Conservation (phyloP, 2,888 invertebrate genomes). For the Auanema sp. region DNA sequence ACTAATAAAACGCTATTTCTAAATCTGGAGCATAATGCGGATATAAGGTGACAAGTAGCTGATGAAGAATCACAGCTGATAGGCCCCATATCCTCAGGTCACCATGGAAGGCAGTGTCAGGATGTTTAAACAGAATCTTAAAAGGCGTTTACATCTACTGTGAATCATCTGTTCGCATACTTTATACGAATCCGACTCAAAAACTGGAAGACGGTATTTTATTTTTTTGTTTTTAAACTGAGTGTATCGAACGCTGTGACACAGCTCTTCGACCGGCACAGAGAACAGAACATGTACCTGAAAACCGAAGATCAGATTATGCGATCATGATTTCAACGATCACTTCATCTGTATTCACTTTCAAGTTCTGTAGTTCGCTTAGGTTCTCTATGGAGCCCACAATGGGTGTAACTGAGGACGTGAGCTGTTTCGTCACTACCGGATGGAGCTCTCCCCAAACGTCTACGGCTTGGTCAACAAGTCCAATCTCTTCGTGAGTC, state of each 20-base stretch:
- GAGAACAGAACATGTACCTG: slow-evolving; percentile 42
- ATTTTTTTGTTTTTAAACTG: slow-evolving; percentile 31
- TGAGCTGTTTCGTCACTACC: slow-evolving; percentile 31
- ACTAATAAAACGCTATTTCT: slow-evolving; percentile 7
- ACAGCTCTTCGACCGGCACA: slow-evolving; percentile 43
- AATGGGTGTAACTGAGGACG: slow-evolving; percentile 38
- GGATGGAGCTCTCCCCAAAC: slow-evolving; percentile 44
- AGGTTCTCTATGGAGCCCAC: slow-evolving; percentile 32
- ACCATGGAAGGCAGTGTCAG: not conserved
- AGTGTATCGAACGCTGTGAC: slow-evolving; percentile 30
- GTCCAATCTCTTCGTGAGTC: slow-evolving; percentile 51
- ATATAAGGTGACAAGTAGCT: slow-evolving; percentile 33
- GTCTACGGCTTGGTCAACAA: slow-evolving; percentile 30
- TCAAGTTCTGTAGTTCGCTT: slow-evolving; percentile 22
- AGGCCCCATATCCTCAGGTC: slow-evolving; percentile 50
- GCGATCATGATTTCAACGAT: slow-evolving; percentile 10
- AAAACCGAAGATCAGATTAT: slow-evolving; percentile 3
- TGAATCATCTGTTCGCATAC: too few species aligned
- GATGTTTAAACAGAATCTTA: not conserved
- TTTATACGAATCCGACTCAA: slow-evolving; percentile 24
- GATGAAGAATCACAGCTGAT: slow-evolving; percentile 45
- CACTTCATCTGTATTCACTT: slow-evolving; percentile 28
- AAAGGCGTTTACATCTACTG: too few species aligned
- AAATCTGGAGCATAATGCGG: slow-evolving; percentile 22
- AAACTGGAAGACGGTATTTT: slow-evolving; percentile 43